These are phyloP conservation scores for Papio anubis DNA, from an alignment of 2,113 vertebrate species.

Conservation along the genomic window DNA sequence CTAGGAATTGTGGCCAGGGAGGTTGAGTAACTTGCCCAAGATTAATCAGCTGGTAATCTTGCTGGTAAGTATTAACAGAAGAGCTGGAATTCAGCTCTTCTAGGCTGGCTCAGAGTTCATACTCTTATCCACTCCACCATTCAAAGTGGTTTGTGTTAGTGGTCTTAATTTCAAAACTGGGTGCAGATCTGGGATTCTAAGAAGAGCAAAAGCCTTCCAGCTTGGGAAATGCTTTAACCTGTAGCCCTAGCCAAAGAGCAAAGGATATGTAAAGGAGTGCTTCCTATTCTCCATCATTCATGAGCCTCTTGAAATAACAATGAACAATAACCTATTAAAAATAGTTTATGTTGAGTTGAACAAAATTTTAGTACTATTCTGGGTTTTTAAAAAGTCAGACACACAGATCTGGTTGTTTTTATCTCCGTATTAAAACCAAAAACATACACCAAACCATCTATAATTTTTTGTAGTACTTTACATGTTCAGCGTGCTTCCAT, in stretches of 20 bases:
- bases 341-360: background rate
- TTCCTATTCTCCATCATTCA: background rate
- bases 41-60: background rate
- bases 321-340: background rate
- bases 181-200: background rate
- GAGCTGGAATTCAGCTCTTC: background rate
- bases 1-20: background rate
- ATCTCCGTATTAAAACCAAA: constrained; percentile 23
- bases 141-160: background rate
- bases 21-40: background rate
- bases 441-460: background rate
- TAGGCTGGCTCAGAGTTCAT: background rate
- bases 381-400: background rate
- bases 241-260: background rate
- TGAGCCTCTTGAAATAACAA: background rate
- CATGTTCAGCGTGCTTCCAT: background rate
- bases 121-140: background rate
- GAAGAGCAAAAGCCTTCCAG: background rate
- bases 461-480: background rate
- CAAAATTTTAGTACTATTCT: background rate
- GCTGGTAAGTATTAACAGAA: background rate
- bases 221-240: background rate
- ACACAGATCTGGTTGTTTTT: background rate
- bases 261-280: background rate
- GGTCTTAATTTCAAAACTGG: background rate